phyloP scores from a whole-genome alignment of 1,140 invertebrate species.

The Microvelia longipes region DNA sequence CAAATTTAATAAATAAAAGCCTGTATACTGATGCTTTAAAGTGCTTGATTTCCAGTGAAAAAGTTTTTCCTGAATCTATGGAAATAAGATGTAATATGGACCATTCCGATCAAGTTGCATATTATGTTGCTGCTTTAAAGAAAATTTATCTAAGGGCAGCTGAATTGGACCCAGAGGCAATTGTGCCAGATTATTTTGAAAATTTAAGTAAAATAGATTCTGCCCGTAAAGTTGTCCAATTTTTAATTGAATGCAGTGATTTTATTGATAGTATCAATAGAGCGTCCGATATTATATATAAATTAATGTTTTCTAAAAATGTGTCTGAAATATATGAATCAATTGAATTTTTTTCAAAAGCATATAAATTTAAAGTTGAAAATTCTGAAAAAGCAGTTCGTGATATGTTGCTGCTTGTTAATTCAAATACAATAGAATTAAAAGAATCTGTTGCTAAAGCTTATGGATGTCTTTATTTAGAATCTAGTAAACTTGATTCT shows the following conservation, averaged over 20 bases:
- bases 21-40: slow-evolving; percentile 12
- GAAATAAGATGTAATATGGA: slow-evolving; percentile 15
- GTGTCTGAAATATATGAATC: slow-evolving; percentile 66
- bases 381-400: slow-evolving; percentile 52
- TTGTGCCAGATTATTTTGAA: slow-evolving; percentile 5
- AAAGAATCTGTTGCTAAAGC: slow-evolving; percentile 44
- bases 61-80: slow-evolving; percentile 10
- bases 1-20: slow-evolving; percentile 7
- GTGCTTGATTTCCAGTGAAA: slow-evolving; percentile 9
- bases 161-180: slow-evolving; percentile 6
- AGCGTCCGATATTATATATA: slow-evolving; percentile 12
- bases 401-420: slow-evolving; percentile 60
- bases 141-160: slow-evolving; percentile 12
- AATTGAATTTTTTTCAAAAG: slow-evolving; percentile 66
- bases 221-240: not conserved
- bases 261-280: slow-evolving; percentile 16
- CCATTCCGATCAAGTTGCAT: slow-evolving; percentile 8
- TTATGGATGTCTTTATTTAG: slow-evolving; percentile 47
- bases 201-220: not conserved
- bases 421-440: slow-evolving; percentile 46
- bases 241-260: slow-evolving; percentile 11
- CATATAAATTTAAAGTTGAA: slow-evolving; percentile 58
- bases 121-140: slow-evolving; percentile 12
- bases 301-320: slow-evolving; percentile 17
- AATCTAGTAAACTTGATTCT: slow-evolving; percentile 10